phyloP scores from a whole-genome alignment of 1,140 invertebrate species.

The Plectus sambesii region DNA sequence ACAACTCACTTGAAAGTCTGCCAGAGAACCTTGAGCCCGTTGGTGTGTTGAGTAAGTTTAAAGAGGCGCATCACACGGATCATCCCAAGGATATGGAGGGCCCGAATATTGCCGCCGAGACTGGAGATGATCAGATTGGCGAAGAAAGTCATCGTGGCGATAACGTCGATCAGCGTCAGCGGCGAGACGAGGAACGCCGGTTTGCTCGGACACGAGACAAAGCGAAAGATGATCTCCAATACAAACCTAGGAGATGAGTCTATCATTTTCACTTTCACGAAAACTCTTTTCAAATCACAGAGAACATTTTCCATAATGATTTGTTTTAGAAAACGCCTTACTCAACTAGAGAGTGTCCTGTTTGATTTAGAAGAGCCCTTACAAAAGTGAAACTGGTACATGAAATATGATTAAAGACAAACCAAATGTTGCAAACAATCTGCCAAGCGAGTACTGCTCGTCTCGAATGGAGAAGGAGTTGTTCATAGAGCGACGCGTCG shows the following conservation, averaged over 20 bases:
- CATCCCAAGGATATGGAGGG: conserved; percentile 97
- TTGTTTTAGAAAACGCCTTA: too few species aligned
- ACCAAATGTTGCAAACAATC: conserved; percentile 86
- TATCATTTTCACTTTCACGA: too few species aligned
- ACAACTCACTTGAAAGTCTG: conserved; percentile 63
- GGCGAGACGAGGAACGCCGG: conserved; percentile 75
- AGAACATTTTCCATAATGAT: too few species aligned
- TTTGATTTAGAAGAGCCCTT: too few species aligned
- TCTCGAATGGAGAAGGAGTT: background rate
- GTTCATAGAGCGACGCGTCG: conserved; percentile 6
- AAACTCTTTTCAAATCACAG: too few species aligned
- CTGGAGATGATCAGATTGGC: conserved; percentile 51
- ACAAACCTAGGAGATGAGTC: too few species aligned
- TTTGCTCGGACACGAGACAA: conserved; percentile 58
- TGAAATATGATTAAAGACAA: too few species aligned
- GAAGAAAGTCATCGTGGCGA: conserved; percentile 88
- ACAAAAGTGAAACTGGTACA: too few species aligned
- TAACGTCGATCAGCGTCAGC: conserved; percentile 80
- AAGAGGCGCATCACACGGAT: conserved; percentile 95
- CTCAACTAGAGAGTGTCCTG: too few species aligned
- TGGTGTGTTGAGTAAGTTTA: conserved; percentile 92
- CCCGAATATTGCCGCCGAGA: conserved; percentile 56
- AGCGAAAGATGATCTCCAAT: conserved; percentile 71
- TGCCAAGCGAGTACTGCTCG: conserved; percentile 55
- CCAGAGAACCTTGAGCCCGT: conserved; percentile 92